Evolutionary conservation across 1,140 invertebrate species (phyloP).

Genomic region (Leucophenga varia): DNA sequence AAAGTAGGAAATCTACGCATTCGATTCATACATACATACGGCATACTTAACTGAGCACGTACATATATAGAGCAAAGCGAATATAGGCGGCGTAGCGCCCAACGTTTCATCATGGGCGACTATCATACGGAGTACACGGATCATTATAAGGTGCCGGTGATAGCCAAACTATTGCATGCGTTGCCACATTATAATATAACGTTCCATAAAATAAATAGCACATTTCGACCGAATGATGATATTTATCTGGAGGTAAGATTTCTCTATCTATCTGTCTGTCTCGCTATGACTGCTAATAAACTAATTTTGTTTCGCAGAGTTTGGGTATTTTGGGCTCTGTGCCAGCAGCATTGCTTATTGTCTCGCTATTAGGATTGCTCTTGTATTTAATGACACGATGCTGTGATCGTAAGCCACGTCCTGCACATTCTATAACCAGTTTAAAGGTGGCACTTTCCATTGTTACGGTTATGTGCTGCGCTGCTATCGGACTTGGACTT

Average conservation of each 20-base stretch:
- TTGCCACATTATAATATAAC: conserved; percentile 87
- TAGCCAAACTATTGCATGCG: conserved; percentile 81
- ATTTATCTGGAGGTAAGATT: conserved; percentile 83
- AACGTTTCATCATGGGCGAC: conserved; percentile 39
- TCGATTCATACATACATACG: no score
- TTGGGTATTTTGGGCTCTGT: conserved; percentile 87
- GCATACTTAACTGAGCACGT: no score
- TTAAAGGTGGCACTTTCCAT: conserved; percentile 80
- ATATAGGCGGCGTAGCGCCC: background rate
- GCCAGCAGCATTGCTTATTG: conserved; percentile 85
- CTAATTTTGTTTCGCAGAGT: conserved; percentile 63
- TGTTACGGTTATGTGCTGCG: conserved; percentile 80
- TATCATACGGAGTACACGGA: conserved; percentile 60
- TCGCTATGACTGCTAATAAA: background rate
- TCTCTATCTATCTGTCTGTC: background rate
- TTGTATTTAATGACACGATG: conserved; percentile 91
- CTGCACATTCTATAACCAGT: conserved; percentile 80
- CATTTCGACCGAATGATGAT: conserved; percentile 83
- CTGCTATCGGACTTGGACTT: conserved; percentile 64
- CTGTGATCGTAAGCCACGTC: conserved; percentile 86
- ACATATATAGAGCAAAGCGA: no score
- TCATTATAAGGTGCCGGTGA: conserved; percentile 76
- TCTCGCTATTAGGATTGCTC: conserved; percentile 82
- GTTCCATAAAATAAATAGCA: conserved; percentile 84
- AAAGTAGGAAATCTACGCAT: no score